A percentile compares a stretch with the other conserved stretches of the same genome.
phyloP scores from a whole-genome alignment of 2,888 invertebrate species.

The Caenorhabditis sinica region DNA sequence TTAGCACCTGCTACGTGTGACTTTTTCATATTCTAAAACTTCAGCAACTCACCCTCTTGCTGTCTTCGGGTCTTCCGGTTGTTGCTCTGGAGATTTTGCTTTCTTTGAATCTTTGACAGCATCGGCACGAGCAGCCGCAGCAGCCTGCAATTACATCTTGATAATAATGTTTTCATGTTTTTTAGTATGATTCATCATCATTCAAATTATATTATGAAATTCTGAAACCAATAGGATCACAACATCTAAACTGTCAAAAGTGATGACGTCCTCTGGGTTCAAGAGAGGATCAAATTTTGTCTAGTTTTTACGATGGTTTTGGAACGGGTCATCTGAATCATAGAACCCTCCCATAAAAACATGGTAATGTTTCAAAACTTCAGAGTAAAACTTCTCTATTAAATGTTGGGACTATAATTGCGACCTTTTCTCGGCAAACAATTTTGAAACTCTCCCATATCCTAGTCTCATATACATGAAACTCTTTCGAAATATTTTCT shows the following conservation, averaged over 20 bases:
- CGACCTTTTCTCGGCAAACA: neutral
- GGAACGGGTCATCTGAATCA: conserved; percentile 30
- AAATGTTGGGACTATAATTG: too few relatives aligned
- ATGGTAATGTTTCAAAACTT: neutral
- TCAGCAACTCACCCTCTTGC: conserved; percentile 61
- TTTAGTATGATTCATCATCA: conserved; percentile 18
- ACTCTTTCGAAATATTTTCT: too few relatives aligned
- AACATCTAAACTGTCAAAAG: conserved; percentile 1
- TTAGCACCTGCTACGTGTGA: conserved; percentile 25
- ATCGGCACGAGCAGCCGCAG: conserved; percentile 50
- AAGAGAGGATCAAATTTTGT: conserved; percentile 24
- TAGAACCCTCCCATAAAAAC: conserved; percentile 7
- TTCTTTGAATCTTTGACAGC: conserved; percentile 56
- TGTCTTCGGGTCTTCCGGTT: conserved; percentile 72
- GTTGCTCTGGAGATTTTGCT: conserved; percentile 64
- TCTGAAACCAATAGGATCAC: neutral
- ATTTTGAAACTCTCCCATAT: neutral
- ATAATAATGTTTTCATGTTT: neutral
- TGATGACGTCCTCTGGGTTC: conserved; percentile 16
- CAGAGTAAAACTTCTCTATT: neutral
- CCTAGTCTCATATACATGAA: too few relatives aligned
- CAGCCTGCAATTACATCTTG: conserved; percentile 35
- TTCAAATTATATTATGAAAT: conserved; percentile 9
- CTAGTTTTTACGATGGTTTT: conserved; percentile 13
- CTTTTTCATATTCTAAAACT: conserved; percentile 20